Evolutionary conservation across 2,888 invertebrate genomes (phyloP), one percentile per base, ranked within the genome.

Genomic region (Scotopteryx bipunctaria): DNA sequence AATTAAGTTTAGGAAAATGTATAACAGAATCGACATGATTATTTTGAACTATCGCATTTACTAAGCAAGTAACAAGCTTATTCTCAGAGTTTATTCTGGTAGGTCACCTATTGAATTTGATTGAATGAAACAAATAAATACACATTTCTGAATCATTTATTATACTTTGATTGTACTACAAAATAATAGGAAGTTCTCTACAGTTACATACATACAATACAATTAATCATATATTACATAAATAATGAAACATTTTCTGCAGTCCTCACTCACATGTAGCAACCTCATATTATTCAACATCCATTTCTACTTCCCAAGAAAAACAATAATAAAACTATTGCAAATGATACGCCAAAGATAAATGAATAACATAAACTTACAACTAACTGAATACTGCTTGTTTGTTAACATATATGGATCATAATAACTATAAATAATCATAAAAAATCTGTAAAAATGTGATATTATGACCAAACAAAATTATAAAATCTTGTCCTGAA

Each of bases 161-260:
- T 87, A 87, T 86, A 86, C 72, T 83, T 85, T 80, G 83, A 88
- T 90, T 90, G 87, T 90, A 89, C 90, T 90, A 90, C 89, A 90
- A 90, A 90, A 89, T 90, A 89, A 90, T 90, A 90, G 89, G 89
- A 90, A 88, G 85, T 81, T 89, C 80, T 88, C 89, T 90, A 90
- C 88, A 87, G 78, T 85, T 87, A 87, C 78, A 81, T 41, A 48
- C 42, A 51, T 38, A 49, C 44, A 53, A 51, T 38, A 49, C 44
- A 53, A 40, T 48, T 46, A 49, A 80, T 85, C 77, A 83, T 85
- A 87, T 87, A 81, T 81, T 87, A 89, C 86, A 89, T 85, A 87
- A 85, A 87, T 86, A 85, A 81, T 78, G 73, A 86, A 86, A 83
- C 80, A 81, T 81, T 80, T 81, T 81, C 73, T 81, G 80, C 79